Percentiles rank a stretch among this genome's conserved stretches.
phyloP scores from a whole-genome alignment of 2,113 vertebrate species.

The Xiphophorus couchianus region DNA sequence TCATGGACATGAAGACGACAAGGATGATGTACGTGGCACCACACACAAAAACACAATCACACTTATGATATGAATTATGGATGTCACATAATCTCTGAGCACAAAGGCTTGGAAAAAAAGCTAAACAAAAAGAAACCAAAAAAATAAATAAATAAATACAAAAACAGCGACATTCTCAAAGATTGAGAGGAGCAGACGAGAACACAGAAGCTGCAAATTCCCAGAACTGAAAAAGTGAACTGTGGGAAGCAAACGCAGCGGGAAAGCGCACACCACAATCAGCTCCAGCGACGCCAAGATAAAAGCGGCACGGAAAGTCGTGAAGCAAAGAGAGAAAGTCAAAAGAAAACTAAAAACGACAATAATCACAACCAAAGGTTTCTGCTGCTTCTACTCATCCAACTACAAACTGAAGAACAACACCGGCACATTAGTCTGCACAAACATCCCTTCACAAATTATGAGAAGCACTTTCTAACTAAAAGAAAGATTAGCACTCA shows the following conservation, averaged over 20 bases:
- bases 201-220: slow-evolving; percentile 60
- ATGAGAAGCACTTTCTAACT: slow-evolving; percentile 28
- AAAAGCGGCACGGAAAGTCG: slow-evolving; percentile 14
- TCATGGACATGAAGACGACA: slow-evolving; percentile 75
- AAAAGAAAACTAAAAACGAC: slow-evolving; percentile 27
- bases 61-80: slow-evolving; percentile 45
- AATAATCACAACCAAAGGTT: slow-evolving; percentile 37
- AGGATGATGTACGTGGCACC: slow-evolving; percentile 71
- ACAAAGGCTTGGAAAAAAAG: slow-evolving; percentile 23
- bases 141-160: neutral
- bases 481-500: slow-evolving; percentile 37
- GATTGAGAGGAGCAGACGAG: slow-evolving; percentile 23
- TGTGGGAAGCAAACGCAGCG: slow-evolving; percentile 45
- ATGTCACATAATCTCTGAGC: slow-evolving; percentile 22
- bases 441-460: slow-evolving; percentile 37
- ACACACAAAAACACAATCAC: slow-evolving; percentile 48
- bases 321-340: slow-evolving; percentile 28
- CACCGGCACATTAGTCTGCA: slow-evolving; percentile 32
- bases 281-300: slow-evolving; percentile 21
- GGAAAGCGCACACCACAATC: slow-evolving; percentile 36
- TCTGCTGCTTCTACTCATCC: slow-evolving; percentile 16
- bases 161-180: slow-evolving; percentile 25
- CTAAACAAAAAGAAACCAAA: too few relatives aligned
- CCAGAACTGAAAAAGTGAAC: slow-evolving; percentile 25
- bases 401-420: slow-evolving; percentile 34